Conservation (phyloP, 2,113 vertebrate species). For the Pachycephala philippinensis region DNA sequence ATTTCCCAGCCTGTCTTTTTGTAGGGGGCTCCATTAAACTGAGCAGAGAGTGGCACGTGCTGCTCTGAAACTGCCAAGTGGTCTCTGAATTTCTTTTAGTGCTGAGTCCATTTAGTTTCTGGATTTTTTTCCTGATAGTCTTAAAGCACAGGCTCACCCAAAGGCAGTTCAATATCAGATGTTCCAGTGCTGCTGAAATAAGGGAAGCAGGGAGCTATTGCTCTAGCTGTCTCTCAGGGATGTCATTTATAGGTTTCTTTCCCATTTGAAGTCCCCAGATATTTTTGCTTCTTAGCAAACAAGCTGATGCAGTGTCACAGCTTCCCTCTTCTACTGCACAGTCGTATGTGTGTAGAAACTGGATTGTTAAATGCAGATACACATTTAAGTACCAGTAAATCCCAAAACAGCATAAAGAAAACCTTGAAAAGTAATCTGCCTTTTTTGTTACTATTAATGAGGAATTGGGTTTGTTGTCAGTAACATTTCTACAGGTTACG, state of each 20-base stretch:
- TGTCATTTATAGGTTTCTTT: not conserved
- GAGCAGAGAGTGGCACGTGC: not conserved
- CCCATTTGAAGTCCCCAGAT: not conserved
- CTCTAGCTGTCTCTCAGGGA: not conserved
- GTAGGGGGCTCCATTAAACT: not conserved
- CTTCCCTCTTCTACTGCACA: not conserved
- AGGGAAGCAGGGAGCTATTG: not conserved
- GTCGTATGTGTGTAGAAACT: not conserved
- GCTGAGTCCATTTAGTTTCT: not conserved
- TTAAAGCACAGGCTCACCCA: not conserved
- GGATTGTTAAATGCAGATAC: not conserved
- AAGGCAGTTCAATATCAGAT: not conserved
- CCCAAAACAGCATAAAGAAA: constrained; percentile 30
- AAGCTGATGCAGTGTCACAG: not conserved
- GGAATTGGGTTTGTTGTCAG: not conserved
- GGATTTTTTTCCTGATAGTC: not conserved
- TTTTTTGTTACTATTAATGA: constrained; percentile 17
- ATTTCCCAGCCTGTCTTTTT: constrained; percentile 5
- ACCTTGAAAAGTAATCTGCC: constrained; percentile 13
- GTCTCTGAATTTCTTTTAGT: not conserved
- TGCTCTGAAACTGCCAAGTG: not conserved
- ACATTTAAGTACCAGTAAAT: constrained; percentile 50
- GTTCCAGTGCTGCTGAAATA: not conserved
- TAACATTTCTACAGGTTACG: not conserved
- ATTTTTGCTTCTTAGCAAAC: not conserved